Base-by-base conservation (phyloP, 2,113 vertebrate genomes). In the Lycaon pictus region DNA sequence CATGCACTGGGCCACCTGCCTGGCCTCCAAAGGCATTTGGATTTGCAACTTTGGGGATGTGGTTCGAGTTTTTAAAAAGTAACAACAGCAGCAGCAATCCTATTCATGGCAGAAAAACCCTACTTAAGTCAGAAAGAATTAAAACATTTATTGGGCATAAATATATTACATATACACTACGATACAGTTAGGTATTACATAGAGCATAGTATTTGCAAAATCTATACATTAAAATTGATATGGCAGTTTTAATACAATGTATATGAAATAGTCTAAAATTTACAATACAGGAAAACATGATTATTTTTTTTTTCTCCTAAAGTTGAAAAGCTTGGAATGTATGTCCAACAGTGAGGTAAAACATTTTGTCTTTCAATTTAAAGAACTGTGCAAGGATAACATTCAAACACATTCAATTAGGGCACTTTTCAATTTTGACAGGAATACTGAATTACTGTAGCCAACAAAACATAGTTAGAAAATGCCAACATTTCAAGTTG, bases 121-220 rank as follows among this genome's bases (percentile, higher is more conserved):
- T 92, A 95, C 94, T 94, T 84, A 94, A 96, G 92, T 97, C 98
- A 98, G 98, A 99, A 99, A 98, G 99, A 99, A 99, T 99, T 99
- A 99, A 99, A 99, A 99, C 99, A 99, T 99, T 99, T 99, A 99
- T 99, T 99, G 99, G 99, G 99, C 99, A 99, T 99, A 99, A 99
- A 99, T 99, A 99, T 99, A 99, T 99, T 99, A 99, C 99, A 99
- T 99, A 99, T 99, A 99, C 99, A 99, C 99, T 99, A 99, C 99
- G 99, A 99, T 99, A 99, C 99, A 99, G 99, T 99, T 99, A 99
- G 99, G 99, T 99, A 99, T 99, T 99, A 99, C 99, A 99, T 99
- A 99, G 99, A 99, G 99, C 99, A 99, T 99, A 99, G 99, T 99
- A 99, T 99, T 99, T 99, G 99, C 99, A 99, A 99, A 99, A 99